These are phyloP conservation scores for Oscheius onirici DNA, from an alignment of 2,888 invertebrate genomes.

Conservation along the genomic window DNA sequence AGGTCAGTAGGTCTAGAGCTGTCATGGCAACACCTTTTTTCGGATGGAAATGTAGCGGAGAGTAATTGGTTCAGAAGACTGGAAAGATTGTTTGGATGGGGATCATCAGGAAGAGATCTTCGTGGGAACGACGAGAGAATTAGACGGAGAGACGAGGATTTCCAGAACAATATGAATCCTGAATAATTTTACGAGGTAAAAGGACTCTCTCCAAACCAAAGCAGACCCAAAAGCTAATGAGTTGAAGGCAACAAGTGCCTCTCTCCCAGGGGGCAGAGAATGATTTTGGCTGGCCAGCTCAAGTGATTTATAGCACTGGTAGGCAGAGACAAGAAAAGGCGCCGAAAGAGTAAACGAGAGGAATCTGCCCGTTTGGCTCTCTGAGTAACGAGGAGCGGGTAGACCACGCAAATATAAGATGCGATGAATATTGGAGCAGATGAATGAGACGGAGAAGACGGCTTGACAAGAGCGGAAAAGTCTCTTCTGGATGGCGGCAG, in stretches of 20 bases:
- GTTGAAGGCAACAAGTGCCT: constrained; percentile 1
- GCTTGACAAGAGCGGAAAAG: background rate
- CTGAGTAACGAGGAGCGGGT: constrained; percentile 4
- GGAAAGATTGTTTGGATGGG: background rate
- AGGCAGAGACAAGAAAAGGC: background rate
- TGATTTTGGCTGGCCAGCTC: constrained; percentile 4
- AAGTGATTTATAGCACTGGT: constrained; percentile 9
- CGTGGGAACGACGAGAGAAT: background rate
- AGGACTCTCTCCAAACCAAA: background rate
- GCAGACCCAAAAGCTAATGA: background rate
- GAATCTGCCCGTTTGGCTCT: background rate
- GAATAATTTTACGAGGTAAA: constrained; percentile 1
- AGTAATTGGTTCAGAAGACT: too few species aligned
- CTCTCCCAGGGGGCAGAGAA: constrained; percentile 10
- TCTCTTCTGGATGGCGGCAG: background rate
- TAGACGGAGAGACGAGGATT: too few species aligned
- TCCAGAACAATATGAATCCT: too few species aligned
- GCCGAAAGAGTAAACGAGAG: constrained; percentile 12
- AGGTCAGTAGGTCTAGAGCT: too few species aligned
- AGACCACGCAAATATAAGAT: constrained; percentile 30
- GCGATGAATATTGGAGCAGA: constrained; percentile 31
- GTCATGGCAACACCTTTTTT: too few species aligned
- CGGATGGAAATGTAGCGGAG: too few species aligned
- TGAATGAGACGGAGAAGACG: constrained; percentile 12
- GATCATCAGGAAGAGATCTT: background rate